Conservation (phyloP, 2,113 vertebrate genomes). For the Notothenia rossii region DNA sequence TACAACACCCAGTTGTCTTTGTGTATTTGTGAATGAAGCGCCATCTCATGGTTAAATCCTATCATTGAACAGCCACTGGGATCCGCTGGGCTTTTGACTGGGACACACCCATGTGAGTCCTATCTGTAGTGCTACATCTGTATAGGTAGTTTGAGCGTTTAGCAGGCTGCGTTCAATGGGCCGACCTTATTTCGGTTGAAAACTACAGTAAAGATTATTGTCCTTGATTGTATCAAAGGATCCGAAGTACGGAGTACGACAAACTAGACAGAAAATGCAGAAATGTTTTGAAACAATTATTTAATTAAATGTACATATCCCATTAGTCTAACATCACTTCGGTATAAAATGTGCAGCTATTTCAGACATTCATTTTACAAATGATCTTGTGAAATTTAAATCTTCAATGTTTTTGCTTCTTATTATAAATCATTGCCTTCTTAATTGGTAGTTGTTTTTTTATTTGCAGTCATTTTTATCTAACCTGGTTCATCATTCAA, state of each 20-base stretch:
- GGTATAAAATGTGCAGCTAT: not conserved
- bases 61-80: too few relatives aligned
- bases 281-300: too few relatives aligned
- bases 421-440: not conserved
- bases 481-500: constrained; percentile 28
- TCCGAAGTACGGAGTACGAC: too few relatives aligned
- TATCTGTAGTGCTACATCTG: too few relatives aligned
- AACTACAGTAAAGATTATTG: not conserved
- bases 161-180: not conserved
- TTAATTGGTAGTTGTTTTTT: not conserved
- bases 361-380: not conserved
- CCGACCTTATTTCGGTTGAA: not conserved
- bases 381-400: not conserved
- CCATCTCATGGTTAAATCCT: too few relatives aligned
- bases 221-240: too few relatives aligned
- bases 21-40: too few relatives aligned
- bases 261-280: too few relatives aligned
- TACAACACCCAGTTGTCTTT: too few relatives aligned
- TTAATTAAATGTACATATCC: not conserved
- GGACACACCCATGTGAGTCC: too few relatives aligned
- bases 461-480: not conserved
- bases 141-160: not conserved
- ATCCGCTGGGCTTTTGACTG: too few relatives aligned
- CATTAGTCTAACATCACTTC: not conserved
- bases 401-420: not conserved